A percentile compares a stretch with the other conserved stretches of the same genome.
Conservation (phyloP, 2,797 vertebrate species). For the Leucoraja ocellata region DNA sequence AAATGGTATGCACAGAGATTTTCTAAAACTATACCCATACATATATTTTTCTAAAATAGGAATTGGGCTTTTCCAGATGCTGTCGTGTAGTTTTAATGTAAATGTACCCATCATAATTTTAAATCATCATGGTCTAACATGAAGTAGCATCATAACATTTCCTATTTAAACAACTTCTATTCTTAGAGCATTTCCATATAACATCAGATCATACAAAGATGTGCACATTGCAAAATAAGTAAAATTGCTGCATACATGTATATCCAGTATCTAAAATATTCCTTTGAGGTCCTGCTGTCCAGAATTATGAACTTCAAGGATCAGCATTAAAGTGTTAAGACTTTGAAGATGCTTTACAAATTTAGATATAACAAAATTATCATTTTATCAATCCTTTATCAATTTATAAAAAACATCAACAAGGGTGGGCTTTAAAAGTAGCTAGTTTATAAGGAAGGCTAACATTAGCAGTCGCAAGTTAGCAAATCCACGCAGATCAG, state of each 20-base stretch:
- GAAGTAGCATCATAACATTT: background rate
- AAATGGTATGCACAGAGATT: background rate
- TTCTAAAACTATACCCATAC: background rate
- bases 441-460: background rate
- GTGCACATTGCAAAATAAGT: background rate
- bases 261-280: background rate
- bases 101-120: background rate
- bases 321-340: background rate
- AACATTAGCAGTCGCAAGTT: background rate
- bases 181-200: background rate
- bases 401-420: background rate
- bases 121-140: background rate
- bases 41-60: background rate
- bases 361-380: background rate
- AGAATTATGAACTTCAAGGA: background rate
- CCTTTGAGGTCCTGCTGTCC: too few relatives aligned
- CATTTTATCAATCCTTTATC: background rate
- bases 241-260: background rate
- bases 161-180: background rate
- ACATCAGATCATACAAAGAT: too few relatives aligned
- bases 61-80: background rate
- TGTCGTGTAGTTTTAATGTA: background rate
- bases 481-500: background rate
- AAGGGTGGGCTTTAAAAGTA: background rate
- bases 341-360: background rate